Evolutionary conservation across 2,888 invertebrate genomes (phyloP).

Genomic region (Conomelus anceps): DNA sequence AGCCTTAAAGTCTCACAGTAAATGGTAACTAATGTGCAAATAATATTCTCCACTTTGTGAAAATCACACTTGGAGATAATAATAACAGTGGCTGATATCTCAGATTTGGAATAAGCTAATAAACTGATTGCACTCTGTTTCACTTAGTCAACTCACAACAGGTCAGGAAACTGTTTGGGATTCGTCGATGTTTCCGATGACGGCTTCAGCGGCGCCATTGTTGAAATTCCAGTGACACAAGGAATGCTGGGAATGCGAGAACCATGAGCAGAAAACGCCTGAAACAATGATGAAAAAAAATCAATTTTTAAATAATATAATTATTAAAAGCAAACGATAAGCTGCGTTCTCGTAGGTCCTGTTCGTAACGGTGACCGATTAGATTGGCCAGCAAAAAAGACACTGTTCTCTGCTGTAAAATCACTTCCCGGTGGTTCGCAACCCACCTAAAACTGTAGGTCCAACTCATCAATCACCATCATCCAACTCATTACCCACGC

Average conservation of each 20-base stretch:
- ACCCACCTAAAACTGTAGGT: too few relatives aligned
- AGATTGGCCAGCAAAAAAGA: too few relatives aligned
- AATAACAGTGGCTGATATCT: too few relatives aligned
- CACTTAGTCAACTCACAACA: neutral
- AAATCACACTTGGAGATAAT: neutral
- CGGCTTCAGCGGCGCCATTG: neutral
- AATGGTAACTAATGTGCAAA: neutral
- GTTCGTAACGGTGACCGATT: too few relatives aligned
- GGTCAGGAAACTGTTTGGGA: neutral
- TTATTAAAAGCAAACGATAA: too few relatives aligned
- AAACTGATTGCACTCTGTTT: too few relatives aligned
- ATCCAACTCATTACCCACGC: too few relatives aligned
- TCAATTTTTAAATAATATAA: too few relatives aligned
- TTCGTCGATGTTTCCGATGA: neutral
- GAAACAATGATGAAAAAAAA: neutral
- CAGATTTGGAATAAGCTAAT: neutral
- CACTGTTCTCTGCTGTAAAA: too few relatives aligned
- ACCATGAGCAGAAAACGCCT: constrained; percentile 39
- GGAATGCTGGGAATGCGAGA: constrained; percentile 39
- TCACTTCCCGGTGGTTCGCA: too few relatives aligned
- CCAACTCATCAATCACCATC: too few relatives aligned
- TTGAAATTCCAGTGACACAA: constrained; percentile 37
- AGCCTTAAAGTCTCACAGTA: neutral
- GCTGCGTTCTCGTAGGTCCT: too few relatives aligned
- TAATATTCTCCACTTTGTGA: neutral